These are phyloP conservation scores for Poliocrania exsul DNA, from an alignment of 2,797 vertebrate genomes.

Conservation along the genomic window DNA sequence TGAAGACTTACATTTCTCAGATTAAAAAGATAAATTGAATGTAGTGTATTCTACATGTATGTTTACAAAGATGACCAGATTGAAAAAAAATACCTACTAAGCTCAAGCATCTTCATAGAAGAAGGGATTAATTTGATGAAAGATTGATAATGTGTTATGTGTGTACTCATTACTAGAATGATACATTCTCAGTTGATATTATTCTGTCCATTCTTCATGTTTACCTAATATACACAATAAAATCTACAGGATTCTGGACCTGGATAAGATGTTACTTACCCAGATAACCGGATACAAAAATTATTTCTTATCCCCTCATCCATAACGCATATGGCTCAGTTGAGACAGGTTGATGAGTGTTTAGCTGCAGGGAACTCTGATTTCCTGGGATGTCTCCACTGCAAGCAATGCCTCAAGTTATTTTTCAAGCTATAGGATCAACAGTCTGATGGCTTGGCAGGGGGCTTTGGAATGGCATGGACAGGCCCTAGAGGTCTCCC, in stretches of 20 bases:
- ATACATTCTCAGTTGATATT: neutral
- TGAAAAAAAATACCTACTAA: neutral
- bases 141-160: neutral
- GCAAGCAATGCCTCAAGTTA: slow-evolving; percentile 4
- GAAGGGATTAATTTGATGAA: neutral
- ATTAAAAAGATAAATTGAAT: neutral
- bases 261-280: neutral
- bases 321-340: neutral
- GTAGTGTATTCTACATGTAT: neutral
- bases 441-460: neutral
- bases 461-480: neutral
- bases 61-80: neutral
- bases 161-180: neutral
- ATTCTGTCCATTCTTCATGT: neutral
- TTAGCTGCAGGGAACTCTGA: neutral
- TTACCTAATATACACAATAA: neutral
- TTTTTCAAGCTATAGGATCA: slow-evolving; percentile 15
- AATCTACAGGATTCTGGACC: neutral
- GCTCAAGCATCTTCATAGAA: neutral
- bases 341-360: slow-evolving; percentile 15
- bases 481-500: neutral
- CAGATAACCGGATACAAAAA: neutral
- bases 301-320: neutral
- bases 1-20: neutral
- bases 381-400: neutral